Percentiles rank a stretch among this genome's conserved stretches.
Conservation (phyloP, 1,140 invertebrate species). For the Caerostris extrusa region DNA sequence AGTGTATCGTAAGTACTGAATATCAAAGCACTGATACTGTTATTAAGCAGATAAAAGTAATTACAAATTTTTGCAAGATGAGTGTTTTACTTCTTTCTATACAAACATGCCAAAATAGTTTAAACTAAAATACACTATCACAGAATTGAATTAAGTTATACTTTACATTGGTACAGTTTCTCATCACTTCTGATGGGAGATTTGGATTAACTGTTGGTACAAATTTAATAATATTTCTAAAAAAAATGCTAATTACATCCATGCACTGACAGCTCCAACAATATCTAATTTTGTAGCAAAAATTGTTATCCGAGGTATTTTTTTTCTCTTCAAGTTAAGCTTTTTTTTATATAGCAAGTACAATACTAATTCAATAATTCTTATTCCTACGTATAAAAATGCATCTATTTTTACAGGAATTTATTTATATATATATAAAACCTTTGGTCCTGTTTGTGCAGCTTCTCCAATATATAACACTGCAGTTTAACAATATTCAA, state of each 20-base stretch:
- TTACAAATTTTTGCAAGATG: background rate
- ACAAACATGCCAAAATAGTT: background rate
- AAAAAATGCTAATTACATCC: background rate
- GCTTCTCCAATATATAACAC: background rate
- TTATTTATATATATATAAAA: background rate
- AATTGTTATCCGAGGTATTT: background rate
- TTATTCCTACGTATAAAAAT: background rate
- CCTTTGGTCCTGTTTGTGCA: background rate
- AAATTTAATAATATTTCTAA: background rate
- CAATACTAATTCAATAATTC: background rate
- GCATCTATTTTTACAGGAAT: background rate
- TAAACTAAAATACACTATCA: background rate
- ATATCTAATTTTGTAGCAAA: background rate
- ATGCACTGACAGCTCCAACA: background rate
- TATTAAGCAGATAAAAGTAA: background rate
- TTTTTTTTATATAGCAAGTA: background rate
- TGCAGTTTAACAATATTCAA: background rate
- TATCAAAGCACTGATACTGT: background rate
- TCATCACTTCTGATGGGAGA: background rate
- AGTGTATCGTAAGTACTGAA: background rate
- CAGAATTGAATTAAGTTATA: background rate
- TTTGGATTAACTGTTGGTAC: background rate
- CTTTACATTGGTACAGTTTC: background rate
- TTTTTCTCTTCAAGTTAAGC: background rate
- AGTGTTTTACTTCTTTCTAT: background rate